Percentiles rank a stretch among this genome's conserved stretches.
phyloP scores from a whole-genome alignment of 2,113 vertebrate genomes.

The Cyprichromis sp. region DNA sequence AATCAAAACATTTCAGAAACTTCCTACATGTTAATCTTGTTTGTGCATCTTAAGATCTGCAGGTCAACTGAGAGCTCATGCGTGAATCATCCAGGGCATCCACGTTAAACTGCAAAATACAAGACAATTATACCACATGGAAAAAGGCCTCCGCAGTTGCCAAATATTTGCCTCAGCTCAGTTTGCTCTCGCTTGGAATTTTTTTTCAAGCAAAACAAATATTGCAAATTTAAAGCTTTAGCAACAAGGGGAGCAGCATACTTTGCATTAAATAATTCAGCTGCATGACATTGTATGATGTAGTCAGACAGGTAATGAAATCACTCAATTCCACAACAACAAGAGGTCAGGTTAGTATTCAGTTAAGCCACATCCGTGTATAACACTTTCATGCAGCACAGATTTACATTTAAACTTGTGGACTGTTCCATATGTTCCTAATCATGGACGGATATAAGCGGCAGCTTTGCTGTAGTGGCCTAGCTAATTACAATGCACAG shows the following conservation, averaged over 20 bases:
- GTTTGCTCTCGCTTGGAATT: not conserved
- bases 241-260: not conserved
- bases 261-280: not conserved
- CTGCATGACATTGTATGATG: not conserved
- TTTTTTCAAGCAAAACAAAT: not conserved
- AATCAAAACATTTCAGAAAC: not conserved
- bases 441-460: not conserved
- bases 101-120: not conserved
- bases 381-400: not conserved
- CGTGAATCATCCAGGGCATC: not conserved
- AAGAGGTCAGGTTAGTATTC: not conserved
- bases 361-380: not conserved
- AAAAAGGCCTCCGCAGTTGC: not conserved
- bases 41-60: not conserved
- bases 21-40: not conserved
- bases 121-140: not conserved
- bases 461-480: not conserved
- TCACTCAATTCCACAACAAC: not conserved
- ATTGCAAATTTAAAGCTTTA: not conserved
- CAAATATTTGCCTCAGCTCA: not conserved
- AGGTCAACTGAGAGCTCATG: not conserved
- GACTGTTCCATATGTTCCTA: not conserved
- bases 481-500: constrained; percentile 39
- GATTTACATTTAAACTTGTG: not conserved
- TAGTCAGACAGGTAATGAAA: not conserved